Conservation (phyloP, 2,797 vertebrate species). For the Epinephelus awoara region DNA sequence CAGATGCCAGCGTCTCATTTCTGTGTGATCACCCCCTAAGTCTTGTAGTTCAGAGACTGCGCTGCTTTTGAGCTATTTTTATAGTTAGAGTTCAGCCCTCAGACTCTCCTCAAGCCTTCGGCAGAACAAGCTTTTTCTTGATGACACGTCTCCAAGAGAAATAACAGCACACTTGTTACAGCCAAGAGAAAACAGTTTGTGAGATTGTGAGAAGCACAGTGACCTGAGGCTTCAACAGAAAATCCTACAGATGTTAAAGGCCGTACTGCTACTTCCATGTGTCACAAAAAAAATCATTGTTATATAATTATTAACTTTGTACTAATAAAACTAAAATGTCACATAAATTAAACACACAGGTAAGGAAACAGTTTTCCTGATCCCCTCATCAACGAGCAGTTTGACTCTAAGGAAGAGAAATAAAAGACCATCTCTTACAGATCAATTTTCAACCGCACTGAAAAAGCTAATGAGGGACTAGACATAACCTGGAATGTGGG, state of each 20-base stretch:
- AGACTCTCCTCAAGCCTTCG: no score
- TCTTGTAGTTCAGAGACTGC: background rate
- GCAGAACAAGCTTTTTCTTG: no score
- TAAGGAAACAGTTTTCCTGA: background rate
- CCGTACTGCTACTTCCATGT: background rate
- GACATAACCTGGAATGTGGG: background rate
- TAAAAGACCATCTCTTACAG: background rate
- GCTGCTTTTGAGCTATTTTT: background rate
- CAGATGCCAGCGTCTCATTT: no score
- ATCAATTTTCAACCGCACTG: background rate
- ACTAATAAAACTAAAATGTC: background rate
- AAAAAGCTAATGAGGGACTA: conserved; percentile 1
- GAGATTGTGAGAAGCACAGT: no score
- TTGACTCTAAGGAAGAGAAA: background rate
- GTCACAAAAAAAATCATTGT: background rate
- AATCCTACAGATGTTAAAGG: background rate
- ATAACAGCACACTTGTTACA: no score
- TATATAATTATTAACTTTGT: no score
- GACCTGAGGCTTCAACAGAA: background rate
- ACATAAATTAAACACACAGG: background rate
- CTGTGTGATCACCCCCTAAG: background rate
- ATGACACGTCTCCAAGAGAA: no score
- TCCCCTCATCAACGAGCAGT: background rate
- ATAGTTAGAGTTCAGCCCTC: no score
- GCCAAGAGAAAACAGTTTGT: no score